These are phyloP conservation scores for Epinotia ramella DNA, from an alignment of 2,888 invertebrate species.

Conservation along the genomic window DNA sequence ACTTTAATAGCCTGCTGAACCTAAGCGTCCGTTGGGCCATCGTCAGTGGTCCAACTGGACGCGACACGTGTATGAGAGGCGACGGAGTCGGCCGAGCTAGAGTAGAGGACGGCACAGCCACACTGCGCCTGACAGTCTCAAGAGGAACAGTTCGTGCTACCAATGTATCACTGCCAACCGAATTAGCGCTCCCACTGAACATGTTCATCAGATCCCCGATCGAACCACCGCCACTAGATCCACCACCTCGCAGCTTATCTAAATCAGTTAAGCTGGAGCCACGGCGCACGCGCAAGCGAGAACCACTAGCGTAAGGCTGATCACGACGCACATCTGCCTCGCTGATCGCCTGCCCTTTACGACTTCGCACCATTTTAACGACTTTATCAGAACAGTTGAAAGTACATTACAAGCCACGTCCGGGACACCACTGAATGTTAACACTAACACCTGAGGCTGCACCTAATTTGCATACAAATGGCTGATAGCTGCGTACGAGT, in stretches of 20 bases:
- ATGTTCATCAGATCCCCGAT: constrained; percentile 93
- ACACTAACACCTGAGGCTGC: constrained; percentile 61
- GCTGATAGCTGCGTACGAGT: constrained; percentile 69
- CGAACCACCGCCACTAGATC: constrained; percentile 85
- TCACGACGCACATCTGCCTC: constrained; percentile 83
- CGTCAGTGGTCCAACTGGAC: constrained; percentile 85
- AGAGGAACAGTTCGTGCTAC: constrained; percentile 90
- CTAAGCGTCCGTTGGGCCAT: constrained; percentile 89
- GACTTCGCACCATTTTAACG: constrained; percentile 71
- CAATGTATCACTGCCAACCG: constrained; percentile 89
- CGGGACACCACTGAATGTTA: constrained; percentile 65
- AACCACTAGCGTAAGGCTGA: constrained; percentile 82
- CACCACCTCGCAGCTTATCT: constrained; percentile 85
- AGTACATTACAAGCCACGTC: constrained; percentile 60
- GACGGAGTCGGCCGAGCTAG: constrained; percentile 72
- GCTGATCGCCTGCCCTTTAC: constrained; percentile 77
- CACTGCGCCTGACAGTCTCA: constrained; percentile 87
- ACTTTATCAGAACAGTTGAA: constrained; percentile 49
- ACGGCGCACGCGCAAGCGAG: constrained; percentile 86
- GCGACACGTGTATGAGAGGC: constrained; percentile 74
- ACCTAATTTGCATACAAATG: constrained; percentile 78
- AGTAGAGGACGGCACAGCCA: constrained; percentile 79
- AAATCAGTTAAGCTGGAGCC: constrained; percentile 91
- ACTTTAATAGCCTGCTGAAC: constrained; percentile 88
- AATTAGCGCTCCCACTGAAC: constrained; percentile 89